Conservation (phyloP, 2,797 vertebrate species). For the Amphiprion clarkii region DNA sequence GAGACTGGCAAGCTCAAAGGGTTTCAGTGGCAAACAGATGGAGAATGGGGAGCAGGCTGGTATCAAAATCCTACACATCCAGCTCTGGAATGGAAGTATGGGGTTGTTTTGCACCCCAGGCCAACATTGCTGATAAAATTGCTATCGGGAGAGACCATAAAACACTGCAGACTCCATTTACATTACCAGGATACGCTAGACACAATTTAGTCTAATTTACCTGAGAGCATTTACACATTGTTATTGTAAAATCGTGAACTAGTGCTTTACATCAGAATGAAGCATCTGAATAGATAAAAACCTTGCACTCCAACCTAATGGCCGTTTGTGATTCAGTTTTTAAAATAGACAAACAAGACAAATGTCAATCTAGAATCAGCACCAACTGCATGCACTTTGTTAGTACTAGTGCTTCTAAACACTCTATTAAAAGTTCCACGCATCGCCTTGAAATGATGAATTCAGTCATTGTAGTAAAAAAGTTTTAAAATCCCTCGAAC, state of each 20-base stretch:
- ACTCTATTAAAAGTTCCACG: background rate
- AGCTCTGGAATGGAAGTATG: slow-evolving; percentile 23
- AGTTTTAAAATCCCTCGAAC: too few relatives aligned
- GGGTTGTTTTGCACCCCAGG: background rate
- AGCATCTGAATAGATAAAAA: background rate
- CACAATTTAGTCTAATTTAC: slow-evolving; percentile 6
- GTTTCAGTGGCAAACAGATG: slow-evolving; percentile 53
- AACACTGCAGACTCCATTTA: slow-evolving; percentile 1
- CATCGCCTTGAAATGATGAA: too few relatives aligned
- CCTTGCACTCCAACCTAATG: background rate
- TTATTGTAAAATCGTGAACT: background rate
- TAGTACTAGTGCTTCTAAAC: background rate
- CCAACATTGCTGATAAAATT: background rate
- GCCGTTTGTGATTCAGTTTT: background rate
- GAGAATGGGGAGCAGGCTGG: slow-evolving; percentile 25
- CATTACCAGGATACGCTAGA: background rate
- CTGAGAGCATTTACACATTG: slow-evolving; percentile 6
- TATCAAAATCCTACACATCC: slow-evolving; percentile 36
- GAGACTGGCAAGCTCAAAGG: slow-evolving; percentile 39
- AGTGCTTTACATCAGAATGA: slow-evolving; percentile 1
- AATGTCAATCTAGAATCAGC: background rate
- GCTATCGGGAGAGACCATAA: background rate
- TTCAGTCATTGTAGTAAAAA: too few relatives aligned
- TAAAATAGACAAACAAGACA: background rate
- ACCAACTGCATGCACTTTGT: background rate